phyloP scores from a whole-genome alignment of 92 coral and sea anemone species.

The Anthopleura xanthogrammica region DNA sequence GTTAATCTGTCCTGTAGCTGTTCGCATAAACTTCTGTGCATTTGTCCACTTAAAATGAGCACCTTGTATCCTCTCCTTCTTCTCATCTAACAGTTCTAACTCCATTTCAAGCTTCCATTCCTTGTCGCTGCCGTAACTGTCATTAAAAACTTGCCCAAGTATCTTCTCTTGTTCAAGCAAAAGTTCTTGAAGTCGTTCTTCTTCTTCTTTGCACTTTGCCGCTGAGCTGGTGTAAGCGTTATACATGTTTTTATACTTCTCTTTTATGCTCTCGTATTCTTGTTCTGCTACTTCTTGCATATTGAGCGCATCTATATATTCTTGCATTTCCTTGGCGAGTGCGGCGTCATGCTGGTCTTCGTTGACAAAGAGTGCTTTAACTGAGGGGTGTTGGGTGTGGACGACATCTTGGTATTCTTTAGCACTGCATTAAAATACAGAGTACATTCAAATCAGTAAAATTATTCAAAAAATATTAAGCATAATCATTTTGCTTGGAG shows the following conservation, averaged over 20 bases:
- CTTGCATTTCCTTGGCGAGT: constrained; percentile 77
- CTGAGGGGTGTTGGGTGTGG: constrained; percentile 59
- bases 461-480: background rate
- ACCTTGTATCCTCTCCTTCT: constrained; percentile 66
- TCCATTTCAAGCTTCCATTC: constrained; percentile 91
- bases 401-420: constrained; percentile 89
- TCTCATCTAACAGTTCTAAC: constrained; percentile 68
- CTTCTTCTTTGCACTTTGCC: constrained; percentile 39
- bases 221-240: constrained; percentile 27
- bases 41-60: constrained; percentile 73
- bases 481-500: too few relatives aligned
- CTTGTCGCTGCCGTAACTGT: constrained; percentile 85
- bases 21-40: constrained; percentile 62
- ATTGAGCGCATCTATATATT: constrained; percentile 89
- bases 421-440: constrained; percentile 35
- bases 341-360: constrained; percentile 64
- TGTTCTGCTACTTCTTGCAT: constrained; percentile 87
- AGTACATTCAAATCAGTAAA: background rate
- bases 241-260: constrained; percentile 76
- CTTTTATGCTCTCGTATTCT: constrained; percentile 57
- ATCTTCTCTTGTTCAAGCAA: constrained; percentile 54
- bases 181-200: constrained; percentile 47
- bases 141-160: constrained; percentile 82
- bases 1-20: constrained; percentile 69
- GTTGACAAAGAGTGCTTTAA: constrained; percentile 81